A percentile compares a stretch with the other conserved stretches of the same genome.
Conservation (phyloP, 2,888 invertebrate species). For the Scaptomyza polygonia region DNA sequence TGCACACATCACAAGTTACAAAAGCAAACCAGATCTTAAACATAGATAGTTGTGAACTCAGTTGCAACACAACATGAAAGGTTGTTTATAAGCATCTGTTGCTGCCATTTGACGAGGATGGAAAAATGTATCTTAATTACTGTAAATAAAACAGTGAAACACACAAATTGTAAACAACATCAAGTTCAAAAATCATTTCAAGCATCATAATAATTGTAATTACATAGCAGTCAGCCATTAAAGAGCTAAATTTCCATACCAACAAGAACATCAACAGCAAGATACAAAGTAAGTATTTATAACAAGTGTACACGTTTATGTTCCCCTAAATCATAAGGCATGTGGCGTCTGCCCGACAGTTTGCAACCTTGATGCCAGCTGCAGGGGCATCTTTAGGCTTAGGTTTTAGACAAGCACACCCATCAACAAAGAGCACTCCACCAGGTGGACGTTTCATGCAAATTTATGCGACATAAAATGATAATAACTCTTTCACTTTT, state of each 20-base stretch:
- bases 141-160: no score
- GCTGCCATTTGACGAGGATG: neutral
- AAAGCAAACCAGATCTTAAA: conserved; percentile 6
- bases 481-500: conserved; percentile 73
- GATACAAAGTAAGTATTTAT: conserved; percentile 47
- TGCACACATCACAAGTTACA: conserved; percentile 8
- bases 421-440: conserved; percentile 27
- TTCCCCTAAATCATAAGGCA: conserved; percentile 39
- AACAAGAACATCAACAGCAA: conserved; percentile 13
- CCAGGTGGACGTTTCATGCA: conserved; percentile 52
- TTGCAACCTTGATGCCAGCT: conserved; percentile 41
- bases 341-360: conserved; percentile 30
- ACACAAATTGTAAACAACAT: neutral
- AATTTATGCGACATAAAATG: conserved; percentile 74
- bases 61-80: neutral
- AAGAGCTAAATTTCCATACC: conserved; percentile 8
- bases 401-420: conserved; percentile 4
- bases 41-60: neutral
- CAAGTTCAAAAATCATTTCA: conserved; percentile 2
- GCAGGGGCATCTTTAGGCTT: conserved; percentile 23
- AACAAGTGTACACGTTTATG: conserved; percentile 50
- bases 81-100: neutral
- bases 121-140: conserved; percentile 2
- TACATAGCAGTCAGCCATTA: conserved; percentile 23
- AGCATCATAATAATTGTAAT: conserved; percentile 54